These are phyloP conservation scores for Synergus umbraculus DNA, from an alignment of 2,888 invertebrate species.

Conservation along the genomic window DNA sequence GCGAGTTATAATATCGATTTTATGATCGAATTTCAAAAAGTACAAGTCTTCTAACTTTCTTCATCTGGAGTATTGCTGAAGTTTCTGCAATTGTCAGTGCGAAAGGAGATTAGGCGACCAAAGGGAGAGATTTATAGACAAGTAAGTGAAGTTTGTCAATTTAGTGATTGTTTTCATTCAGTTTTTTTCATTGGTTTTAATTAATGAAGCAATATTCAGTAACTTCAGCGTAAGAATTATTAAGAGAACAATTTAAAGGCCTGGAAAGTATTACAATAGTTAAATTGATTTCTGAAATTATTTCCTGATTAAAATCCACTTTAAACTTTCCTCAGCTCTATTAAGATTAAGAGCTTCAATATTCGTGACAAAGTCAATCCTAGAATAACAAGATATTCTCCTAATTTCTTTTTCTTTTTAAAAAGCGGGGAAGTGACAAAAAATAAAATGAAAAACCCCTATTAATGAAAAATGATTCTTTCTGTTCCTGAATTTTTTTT, in stretches of 20 bases:
- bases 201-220: neutral
- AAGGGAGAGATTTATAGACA: conserved; percentile 14
- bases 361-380: no score
- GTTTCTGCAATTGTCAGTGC: conserved; percentile 33
- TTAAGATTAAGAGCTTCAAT: no score
- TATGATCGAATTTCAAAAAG: neutral
- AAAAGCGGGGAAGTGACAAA: neutral
- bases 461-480: conserved; percentile 15
- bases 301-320: no score
- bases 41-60: neutral
- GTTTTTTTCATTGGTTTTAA: neutral
- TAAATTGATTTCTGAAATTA: no score
- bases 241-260: no score
- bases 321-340: no score
- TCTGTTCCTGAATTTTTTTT: neutral
- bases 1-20: conserved; percentile 17
- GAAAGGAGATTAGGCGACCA: neutral
- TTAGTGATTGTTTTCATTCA: neutral
- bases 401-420: neutral
- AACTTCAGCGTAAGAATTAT: no score
- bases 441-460: conserved; percentile 1
- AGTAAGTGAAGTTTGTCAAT: conserved; percentile 13
- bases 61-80: conserved; percentile 5
- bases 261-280: neutral
- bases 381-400: neutral